These are phyloP conservation scores for Pissodes strobi DNA, from an alignment of 1,140 invertebrate genomes.

Conservation along the genomic window DNA sequence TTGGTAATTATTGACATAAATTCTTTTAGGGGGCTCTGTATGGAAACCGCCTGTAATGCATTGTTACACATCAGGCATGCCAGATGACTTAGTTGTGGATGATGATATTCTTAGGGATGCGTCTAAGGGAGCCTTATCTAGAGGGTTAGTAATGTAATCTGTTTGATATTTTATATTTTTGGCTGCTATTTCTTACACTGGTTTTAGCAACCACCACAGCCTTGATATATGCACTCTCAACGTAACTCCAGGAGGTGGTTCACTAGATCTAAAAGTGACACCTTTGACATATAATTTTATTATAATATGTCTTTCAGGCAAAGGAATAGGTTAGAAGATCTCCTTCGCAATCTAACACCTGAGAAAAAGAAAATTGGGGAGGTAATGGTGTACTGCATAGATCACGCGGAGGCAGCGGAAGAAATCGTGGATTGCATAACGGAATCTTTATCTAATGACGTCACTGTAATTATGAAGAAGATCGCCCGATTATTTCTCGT, in stretches of 20 bases:
- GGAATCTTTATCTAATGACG: conserved; percentile 78
- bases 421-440: conserved; percentile 93
- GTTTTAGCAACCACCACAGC: too few relatives aligned
- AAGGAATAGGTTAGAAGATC: conserved; percentile 88
- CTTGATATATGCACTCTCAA: too few relatives aligned
- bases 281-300: too few relatives aligned
- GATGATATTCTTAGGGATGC: conserved; percentile 66
- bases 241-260: too few relatives aligned
- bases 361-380: conserved; percentile 87
- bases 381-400: conserved; percentile 98
- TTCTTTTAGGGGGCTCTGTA: conserved; percentile 71
- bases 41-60: conserved; percentile 96
- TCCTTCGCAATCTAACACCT: conserved; percentile 85
- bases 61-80: conserved; percentile 90
- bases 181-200: too few relatives aligned
- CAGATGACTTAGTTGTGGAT: conserved; percentile 77
- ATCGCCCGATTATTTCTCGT: conserved; percentile 93
- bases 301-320: conserved; percentile 67
- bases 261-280: too few relatives aligned
- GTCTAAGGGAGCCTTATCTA: conserved; percentile 74
- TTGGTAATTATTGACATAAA: too few relatives aligned
- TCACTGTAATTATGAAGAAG: conserved; percentile 87
- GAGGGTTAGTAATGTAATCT: conserved; percentile 62
- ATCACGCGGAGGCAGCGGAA: conserved; percentile 95
- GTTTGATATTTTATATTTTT: too few relatives aligned